These are phyloP conservation scores for Pseudomugil gertrudae DNA, from an alignment of 2,797 vertebrate species.

Conservation along the genomic window DNA sequence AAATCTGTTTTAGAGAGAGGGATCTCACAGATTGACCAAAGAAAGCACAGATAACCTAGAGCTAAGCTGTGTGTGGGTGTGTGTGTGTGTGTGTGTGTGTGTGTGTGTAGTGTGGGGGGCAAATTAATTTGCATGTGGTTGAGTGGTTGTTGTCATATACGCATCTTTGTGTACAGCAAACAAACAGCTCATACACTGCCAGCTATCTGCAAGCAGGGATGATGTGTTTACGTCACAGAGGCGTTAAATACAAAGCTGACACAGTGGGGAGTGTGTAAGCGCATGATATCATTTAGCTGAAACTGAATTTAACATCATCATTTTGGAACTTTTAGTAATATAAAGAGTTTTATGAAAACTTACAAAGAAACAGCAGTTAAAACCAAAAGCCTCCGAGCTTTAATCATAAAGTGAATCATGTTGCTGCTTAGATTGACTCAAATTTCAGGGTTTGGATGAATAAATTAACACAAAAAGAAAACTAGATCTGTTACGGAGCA, in stretches of 20 bases:
- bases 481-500: background rate
- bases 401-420: background rate
- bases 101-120: slow-evolving; percentile 1
- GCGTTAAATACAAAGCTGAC: slow-evolving; percentile 30
- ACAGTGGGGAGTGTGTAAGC: slow-evolving; percentile 4
- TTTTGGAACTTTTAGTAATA: background rate
- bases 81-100: slow-evolving; percentile 11
- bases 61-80: slow-evolving; percentile 24
- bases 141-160: slow-evolving; percentile 48
- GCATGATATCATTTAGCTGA: background rate
- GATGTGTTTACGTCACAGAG: slow-evolving; percentile 3
- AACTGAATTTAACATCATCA: background rate
- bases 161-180: slow-evolving; percentile 54
- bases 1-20: slow-evolving; percentile 36
- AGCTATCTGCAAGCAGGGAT: slow-evolving; percentile 26
- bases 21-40: slow-evolving; percentile 50
- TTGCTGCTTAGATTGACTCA: background rate
- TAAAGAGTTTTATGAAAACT: background rate
- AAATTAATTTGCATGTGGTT: slow-evolving; percentile 49
- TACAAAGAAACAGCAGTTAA: too few species aligned
- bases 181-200: slow-evolving; percentile 32
- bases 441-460: background rate
- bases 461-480: background rate
- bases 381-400: background rate
- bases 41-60: slow-evolving; percentile 36